Percentiles rank a stretch among this genome's conserved stretches.
Evolutionary conservation across 2,888 invertebrate genomes (phyloP).

Genomic region (Cotesia congregata): DNA sequence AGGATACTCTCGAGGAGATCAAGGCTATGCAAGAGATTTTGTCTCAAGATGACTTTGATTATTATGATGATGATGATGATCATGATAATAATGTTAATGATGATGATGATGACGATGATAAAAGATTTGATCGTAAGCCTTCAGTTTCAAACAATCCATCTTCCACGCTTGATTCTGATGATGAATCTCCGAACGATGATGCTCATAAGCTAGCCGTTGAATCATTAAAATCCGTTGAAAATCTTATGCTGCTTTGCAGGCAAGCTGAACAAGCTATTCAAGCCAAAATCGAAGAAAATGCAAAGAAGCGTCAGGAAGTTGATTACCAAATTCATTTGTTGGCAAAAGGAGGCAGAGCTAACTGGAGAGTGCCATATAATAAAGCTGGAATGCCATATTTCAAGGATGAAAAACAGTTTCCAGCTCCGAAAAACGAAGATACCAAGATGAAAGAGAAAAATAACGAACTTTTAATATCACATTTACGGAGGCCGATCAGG

Average conservation of each 20-base stretch:
- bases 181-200: slow-evolving; percentile 42
- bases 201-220: slow-evolving; percentile 60
- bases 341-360: slow-evolving; percentile 15
- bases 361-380: slow-evolving; percentile 3
- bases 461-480: slow-evolving; percentile 60
- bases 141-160: not conserved
- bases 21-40: slow-evolving; percentile 56
- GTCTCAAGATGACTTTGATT: slow-evolving; percentile 23
- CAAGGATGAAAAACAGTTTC: slow-evolving; percentile 74
- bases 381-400: slow-evolving; percentile 77
- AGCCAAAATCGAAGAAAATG: slow-evolving; percentile 66
- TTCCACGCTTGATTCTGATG: not conserved
- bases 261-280: slow-evolving; percentile 66
- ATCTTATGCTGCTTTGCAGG: slow-evolving; percentile 66
- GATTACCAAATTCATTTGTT: slow-evolving; percentile 18
- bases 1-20: slow-evolving; percentile 58
- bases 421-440: slow-evolving; percentile 76
- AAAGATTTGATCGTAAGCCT: slow-evolving; percentile 4
- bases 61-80: too few species aligned
- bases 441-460: slow-evolving; percentile 69
- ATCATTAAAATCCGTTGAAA: slow-evolving; percentile 68
- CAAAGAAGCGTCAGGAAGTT: slow-evolving; percentile 54
- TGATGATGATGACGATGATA: too few species aligned
- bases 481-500: slow-evolving; percentile 56
- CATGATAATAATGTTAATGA: too few species aligned